Conservation (phyloP, 2,888 invertebrate species). For the Tupiocoris notatus region DNA sequence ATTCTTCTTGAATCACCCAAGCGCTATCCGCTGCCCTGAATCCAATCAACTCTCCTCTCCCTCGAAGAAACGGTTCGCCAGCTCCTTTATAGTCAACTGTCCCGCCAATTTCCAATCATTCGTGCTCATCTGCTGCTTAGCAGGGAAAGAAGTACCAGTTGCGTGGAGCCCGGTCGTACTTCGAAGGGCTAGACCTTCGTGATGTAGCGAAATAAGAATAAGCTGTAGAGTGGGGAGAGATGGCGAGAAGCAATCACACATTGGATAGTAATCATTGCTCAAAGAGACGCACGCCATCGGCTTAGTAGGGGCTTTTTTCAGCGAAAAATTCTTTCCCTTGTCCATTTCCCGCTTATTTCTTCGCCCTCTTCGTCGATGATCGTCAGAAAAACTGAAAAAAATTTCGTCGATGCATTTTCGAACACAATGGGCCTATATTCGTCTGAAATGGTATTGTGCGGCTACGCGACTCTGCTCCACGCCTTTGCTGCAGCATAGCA, state of each 20-base stretch:
- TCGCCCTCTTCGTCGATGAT: too few species aligned
- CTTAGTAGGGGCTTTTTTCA: too few species aligned
- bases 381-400: too few species aligned
- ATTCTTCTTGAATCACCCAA: not conserved
- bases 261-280: constrained; percentile 24
- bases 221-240: not conserved
- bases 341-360: too few species aligned
- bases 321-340: too few species aligned
- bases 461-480: too few species aligned
- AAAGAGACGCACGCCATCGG: not conserved
- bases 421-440: too few species aligned
- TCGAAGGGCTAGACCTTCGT: constrained; percentile 36
- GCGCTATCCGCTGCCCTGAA: not conserved
- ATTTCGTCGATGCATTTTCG: too few species aligned
- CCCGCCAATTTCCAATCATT: constrained; percentile 34
- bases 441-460: too few species aligned
- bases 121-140: constrained; percentile 10
- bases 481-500: too few species aligned
- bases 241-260: constrained; percentile 32
- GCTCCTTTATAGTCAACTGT: constrained; percentile 5
- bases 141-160: not conserved
- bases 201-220: constrained; percentile 34
- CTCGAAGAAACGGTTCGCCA: not conserved
- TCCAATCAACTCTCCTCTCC: constrained; percentile 10
- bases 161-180: constrained; percentile 26